Conservation (phyloP, 2,113 vertebrate genomes). For the Cyprinodon variegatus region DNA sequence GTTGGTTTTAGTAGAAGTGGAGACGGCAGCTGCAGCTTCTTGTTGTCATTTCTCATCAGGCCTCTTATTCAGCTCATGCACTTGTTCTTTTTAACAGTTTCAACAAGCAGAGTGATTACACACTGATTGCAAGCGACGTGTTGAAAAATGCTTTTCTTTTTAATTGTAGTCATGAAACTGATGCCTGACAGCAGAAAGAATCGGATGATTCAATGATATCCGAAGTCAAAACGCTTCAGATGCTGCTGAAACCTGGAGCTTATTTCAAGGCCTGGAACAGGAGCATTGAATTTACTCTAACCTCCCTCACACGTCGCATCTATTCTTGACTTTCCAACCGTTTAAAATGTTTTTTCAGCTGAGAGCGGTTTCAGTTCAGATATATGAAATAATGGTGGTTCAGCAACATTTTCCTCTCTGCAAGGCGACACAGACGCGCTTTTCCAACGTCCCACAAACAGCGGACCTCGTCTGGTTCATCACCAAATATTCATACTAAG, state of each 20-base stretch:
- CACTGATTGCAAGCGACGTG: background rate
- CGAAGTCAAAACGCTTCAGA: background rate
- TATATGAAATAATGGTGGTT: too few relatives aligned
- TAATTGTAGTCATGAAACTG: background rate
- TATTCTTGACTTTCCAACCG: background rate
- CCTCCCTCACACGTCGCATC: background rate
- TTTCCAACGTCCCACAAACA: too few relatives aligned
- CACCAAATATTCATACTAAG: too few relatives aligned
- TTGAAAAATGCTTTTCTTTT: background rate
- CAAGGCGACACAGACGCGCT: too few relatives aligned
- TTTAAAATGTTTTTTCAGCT: too few relatives aligned
- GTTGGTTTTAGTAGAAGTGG: background rate
- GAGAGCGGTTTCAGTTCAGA: too few relatives aligned
- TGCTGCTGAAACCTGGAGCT: background rate
- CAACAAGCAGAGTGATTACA: background rate
- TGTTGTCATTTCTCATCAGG: background rate
- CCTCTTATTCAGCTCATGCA: background rate
- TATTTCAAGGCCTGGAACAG: background rate
- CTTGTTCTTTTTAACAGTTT: constrained; percentile 14
- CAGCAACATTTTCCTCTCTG: too few relatives aligned
- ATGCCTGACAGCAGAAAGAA: background rate
- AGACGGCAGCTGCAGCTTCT: background rate
- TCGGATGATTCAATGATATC: background rate
- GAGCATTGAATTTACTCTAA: background rate
- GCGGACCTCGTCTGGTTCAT: too few relatives aligned